Percentiles rank a stretch among this genome's conserved stretches.
These are phyloP conservation scores for Protaetia brevitarsis DNA, from an alignment of 1,140 invertebrate genomes.

Conservation along the genomic window DNA sequence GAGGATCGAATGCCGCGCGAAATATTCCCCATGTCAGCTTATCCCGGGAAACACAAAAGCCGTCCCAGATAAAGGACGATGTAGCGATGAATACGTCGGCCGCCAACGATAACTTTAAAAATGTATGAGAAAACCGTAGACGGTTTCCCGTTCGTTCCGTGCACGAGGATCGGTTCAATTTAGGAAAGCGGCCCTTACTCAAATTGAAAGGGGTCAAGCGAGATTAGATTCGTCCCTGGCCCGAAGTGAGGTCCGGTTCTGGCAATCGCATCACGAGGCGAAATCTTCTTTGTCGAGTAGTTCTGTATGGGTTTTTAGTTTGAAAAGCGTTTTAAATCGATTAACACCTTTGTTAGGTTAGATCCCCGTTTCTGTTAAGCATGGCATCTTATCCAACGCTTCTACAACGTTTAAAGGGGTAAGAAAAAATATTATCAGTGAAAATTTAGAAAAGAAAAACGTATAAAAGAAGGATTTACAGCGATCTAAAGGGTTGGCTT, in stretches of 20 bases:
- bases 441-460: too few species aligned
- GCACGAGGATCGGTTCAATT: too few species aligned
- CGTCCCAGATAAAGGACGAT: too few species aligned
- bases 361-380: background rate
- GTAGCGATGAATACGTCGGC: too few species aligned
- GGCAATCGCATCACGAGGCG: background rate
- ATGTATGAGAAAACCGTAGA: background rate
- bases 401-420: too few species aligned
- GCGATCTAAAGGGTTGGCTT: too few species aligned
- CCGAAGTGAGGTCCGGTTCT: background rate
- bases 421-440: too few species aligned
- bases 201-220: constrained; percentile 1
- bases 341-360: background rate
- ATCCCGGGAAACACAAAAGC: too few species aligned
- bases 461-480: too few species aligned
- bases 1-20: too few species aligned
- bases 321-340: background rate
- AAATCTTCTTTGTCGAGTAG: background rate
- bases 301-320: background rate
- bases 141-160: background rate
- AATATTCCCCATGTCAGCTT: too few species aligned
- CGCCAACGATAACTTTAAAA: background rate
- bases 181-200: background rate
- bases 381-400: too few species aligned
- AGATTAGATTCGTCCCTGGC: background rate